phyloP scores from a whole-genome alignment of 53 echinoderm and acorn worm genomes.

The Henricia sp. region DNA sequence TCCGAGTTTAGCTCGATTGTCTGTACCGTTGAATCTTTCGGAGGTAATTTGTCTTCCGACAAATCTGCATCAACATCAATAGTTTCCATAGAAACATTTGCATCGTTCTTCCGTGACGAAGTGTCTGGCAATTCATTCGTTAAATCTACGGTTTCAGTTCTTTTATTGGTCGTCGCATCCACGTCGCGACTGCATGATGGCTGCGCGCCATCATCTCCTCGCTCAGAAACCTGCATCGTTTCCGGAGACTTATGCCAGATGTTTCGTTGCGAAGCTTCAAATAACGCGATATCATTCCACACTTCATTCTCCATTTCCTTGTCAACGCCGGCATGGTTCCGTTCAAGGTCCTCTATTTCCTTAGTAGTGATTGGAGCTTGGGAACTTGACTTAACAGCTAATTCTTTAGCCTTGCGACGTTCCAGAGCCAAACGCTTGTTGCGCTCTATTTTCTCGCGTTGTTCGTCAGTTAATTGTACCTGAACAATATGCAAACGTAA shows the following conservation, averaged over 20 bases:
- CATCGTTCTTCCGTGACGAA: no score
- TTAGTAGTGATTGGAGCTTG: conserved; percentile 23
- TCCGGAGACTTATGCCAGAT: conserved; percentile 30
- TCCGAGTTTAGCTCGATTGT: conserved; percentile 3
- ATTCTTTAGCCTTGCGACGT: conserved; percentile 58
- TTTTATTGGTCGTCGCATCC: not conserved
- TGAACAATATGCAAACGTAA: not conserved
- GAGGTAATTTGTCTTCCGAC: not conserved
- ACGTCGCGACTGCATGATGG: not conserved
- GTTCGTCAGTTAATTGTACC: conserved; percentile 79
- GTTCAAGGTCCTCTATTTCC: conserved; percentile 30
- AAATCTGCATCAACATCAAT: not conserved
- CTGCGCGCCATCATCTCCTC: conserved; percentile 3
- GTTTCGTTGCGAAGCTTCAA: conserved; percentile 33
- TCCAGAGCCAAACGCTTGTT: conserved; percentile 85
- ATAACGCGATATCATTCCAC: conserved; percentile 61
- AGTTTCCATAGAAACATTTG: not conserved
- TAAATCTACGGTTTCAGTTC: not conserved
- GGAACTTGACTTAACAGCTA: not conserved
- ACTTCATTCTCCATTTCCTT: conserved; percentile 48
- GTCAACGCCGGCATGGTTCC: conserved; percentile 29
- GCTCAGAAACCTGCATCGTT: not conserved
- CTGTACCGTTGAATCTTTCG: conserved; percentile 16
- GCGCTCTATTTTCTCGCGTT: conserved; percentile 79
- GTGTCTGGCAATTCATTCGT: no score